Conservation (phyloP, 1,140 invertebrate species). For the Varroa destructor region DNA sequence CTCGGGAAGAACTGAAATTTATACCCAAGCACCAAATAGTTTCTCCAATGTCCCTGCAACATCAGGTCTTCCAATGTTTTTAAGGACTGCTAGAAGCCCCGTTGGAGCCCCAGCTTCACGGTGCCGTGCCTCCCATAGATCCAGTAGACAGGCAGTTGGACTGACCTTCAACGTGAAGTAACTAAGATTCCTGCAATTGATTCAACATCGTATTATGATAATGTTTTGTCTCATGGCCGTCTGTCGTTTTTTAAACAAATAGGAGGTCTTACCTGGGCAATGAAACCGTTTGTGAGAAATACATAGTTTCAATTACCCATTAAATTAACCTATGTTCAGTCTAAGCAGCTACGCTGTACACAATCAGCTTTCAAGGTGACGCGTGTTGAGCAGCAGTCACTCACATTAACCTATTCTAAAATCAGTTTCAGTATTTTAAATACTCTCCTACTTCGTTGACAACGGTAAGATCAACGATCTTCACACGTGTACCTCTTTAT, state of each 20-base stretch:
- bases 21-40: conserved; percentile 63
- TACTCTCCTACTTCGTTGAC: neutral
- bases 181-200: conserved; percentile 62
- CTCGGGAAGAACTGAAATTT: conserved; percentile 31
- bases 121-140: conserved; percentile 86
- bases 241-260: neutral
- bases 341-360: neutral
- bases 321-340: neutral
- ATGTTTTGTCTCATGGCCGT: neutral
- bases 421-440: neutral
- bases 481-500: neutral
- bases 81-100: conserved; percentile 71
- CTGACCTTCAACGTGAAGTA: conserved; percentile 89
- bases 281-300: neutral
- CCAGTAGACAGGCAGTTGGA: conserved; percentile 84
- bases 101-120: conserved; percentile 68
- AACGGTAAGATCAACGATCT: conserved; percentile 3
- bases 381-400: neutral
- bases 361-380: neutral
- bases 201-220: neutral
- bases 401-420: neutral
- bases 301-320: neutral
- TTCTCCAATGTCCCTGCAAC: conserved; percentile 74
- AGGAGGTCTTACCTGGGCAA: neutral
- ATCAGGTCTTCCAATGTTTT: conserved; percentile 83